phyloP scores from a whole-genome alignment of 2,797 vertebrate species.

The Onychomys leucogaster region DNA sequence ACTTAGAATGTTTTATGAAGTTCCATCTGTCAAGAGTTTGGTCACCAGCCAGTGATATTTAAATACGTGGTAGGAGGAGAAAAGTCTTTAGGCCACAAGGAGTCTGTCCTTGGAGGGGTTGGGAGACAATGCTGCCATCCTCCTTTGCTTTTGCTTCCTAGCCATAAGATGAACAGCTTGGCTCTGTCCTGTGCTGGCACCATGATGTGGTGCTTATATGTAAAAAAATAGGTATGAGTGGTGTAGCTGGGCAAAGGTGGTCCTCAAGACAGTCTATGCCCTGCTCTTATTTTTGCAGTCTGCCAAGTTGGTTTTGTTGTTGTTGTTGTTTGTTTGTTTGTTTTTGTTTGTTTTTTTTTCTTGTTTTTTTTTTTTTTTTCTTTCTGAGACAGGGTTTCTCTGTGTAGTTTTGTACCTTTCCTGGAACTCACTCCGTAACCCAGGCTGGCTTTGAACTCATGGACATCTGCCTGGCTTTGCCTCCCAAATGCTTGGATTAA shows the following conservation, averaged over 20 bases:
- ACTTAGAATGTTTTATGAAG: neutral
- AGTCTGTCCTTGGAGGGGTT: neutral
- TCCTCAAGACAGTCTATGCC: neutral
- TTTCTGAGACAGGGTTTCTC: too few relatives aligned
- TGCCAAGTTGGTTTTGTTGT: neutral
- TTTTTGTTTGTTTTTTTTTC: too few relatives aligned
- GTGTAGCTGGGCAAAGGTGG: neutral
- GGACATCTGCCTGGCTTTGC: too few relatives aligned
- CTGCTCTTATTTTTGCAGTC: neutral
- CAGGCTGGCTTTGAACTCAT: too few relatives aligned
- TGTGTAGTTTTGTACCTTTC: too few relatives aligned
- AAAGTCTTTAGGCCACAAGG: neutral
- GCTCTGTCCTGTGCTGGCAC: neutral
- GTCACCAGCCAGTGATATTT: neutral
- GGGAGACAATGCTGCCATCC: fast-evolving
- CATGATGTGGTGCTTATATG: too few relatives aligned
- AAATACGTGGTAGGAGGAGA: neutral
- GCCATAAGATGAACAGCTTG: neutral
- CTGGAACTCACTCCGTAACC: too few relatives aligned
- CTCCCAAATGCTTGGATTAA: too few relatives aligned
- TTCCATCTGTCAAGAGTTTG: neutral
- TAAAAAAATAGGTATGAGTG: neutral
- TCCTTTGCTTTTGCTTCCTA: neutral
- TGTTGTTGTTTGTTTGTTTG: too few relatives aligned
- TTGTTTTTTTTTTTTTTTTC: too few relatives aligned